Evolutionary conservation across 2,113 vertebrate genomes (phyloP).

Genomic region (Passer domesticus): DNA sequence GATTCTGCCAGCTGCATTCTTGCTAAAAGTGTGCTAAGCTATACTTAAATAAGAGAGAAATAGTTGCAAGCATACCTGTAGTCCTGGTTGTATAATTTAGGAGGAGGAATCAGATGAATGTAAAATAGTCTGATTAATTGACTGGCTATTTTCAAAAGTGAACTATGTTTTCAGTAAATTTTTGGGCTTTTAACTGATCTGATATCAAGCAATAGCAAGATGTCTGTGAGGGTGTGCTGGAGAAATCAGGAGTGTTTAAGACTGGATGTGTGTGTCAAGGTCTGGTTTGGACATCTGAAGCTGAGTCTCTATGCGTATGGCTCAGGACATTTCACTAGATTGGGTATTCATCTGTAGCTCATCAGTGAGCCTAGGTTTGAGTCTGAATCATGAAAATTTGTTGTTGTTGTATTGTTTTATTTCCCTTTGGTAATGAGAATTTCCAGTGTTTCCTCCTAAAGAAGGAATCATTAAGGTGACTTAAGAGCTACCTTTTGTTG

Average conservation of each 20-base stretch:
- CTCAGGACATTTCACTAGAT: background rate
- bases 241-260: background rate
- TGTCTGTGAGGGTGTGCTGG: background rate
- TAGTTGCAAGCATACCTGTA: background rate
- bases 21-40: background rate
- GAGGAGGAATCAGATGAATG: background rate
- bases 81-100: background rate
- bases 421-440: background rate
- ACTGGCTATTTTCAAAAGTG: background rate
- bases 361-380: background rate
- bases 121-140: background rate
- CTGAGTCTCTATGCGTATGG: background rate
- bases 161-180: background rate
- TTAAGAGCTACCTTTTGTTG: background rate
- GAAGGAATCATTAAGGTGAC: background rate
- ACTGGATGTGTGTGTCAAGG: background rate
- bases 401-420: background rate
- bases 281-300: background rate
- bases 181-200: background rate
- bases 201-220: background rate
- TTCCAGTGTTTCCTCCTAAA: background rate
- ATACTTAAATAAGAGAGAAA: background rate
- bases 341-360: background rate
- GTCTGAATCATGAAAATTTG: background rate
- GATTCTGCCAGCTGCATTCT: background rate